Evolutionary conservation across 2,797 vertebrate genomes (phyloP), one percentile per base, ranked within the genome.

Genomic region (Typhlichthys subterraneus): DNA sequence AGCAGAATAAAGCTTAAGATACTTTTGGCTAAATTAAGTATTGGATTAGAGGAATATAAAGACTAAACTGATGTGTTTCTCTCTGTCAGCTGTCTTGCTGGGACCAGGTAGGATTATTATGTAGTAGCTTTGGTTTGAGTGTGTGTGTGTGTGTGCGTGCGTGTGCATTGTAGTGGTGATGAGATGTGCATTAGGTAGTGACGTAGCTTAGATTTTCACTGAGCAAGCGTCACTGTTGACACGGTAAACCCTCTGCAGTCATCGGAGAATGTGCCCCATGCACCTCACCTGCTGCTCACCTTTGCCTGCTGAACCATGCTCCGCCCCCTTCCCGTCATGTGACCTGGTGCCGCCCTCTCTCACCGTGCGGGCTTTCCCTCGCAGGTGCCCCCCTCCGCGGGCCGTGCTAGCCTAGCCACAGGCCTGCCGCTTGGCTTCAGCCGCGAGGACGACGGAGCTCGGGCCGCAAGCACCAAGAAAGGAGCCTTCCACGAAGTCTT

Each of bases 401-500:
- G 91, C 0, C 92, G 96, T 4, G 87, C 91, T 50, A 94, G 72
- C 0, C 83, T 88, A 12, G 84, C 86, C 0, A 70, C 93, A 0
- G 92, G 90, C 0, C 54, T 88, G 6, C 92, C 94, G 0, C 8
- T 87, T 0, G 91, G 94, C 54, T 70, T 92, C 57, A 89, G 67
- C 63, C 90, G 92, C 47, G 97, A 98, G 0, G 96, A 98, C 9
- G 97, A 98, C 0, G 84, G 92, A 0, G 93, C 95, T 3, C 94
- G 97, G 29, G 90, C 88, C 51, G 93, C 95, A 80, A 93, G 86
- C 80, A 94, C 96, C 61, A 98, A 97, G 87, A 96, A 93, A 79
- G 95, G 95, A 46, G 94, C 95, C 7, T 99, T 99, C 79, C 95
- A 98, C 2, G 96, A 99, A 64, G 91, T 99, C 73, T 99, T 99